These are phyloP conservation scores for Charadrius vociferus DNA, from an alignment of 2,113 vertebrate genomes.

Conservation along the genomic window DNA sequence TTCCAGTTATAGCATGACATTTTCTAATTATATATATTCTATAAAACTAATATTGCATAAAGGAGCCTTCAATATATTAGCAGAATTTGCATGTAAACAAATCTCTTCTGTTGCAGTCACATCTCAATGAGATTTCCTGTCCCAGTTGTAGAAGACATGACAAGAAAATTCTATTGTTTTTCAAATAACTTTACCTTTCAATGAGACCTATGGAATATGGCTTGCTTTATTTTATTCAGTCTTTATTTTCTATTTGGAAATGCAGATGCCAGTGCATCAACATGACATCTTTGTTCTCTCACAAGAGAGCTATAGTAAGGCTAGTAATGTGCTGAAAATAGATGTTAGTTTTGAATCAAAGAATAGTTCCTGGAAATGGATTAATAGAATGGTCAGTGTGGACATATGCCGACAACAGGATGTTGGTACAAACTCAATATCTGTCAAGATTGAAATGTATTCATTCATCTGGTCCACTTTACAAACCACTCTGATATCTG, in stretches of 20 bases:
- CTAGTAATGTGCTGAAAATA: neutral
- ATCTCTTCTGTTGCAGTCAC: neutral
- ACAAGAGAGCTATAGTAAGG: neutral
- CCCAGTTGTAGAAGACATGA: neutral
- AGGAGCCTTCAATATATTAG: neutral
- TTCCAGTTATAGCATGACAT: neutral
- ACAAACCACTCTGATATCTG: neutral
- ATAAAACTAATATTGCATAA: neutral
- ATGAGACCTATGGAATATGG: neutral
- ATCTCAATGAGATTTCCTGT: neutral
- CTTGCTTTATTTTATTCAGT: neutral
- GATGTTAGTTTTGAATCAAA: neutral
- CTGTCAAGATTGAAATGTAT: neutral
- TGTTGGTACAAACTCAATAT: neutral
- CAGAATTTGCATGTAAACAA: neutral
- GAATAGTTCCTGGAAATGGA: neutral
- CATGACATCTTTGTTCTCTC: neutral
- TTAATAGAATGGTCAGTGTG: neutral
- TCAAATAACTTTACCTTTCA: neutral
- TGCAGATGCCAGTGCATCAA: neutral
- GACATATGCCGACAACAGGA: neutral
- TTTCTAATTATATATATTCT: neutral
- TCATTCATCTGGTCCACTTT: neutral
- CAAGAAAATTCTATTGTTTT: neutral
- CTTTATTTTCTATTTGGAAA: conserved; percentile 2